Percentiles rank a stretch among this genome's conserved stretches.
These are phyloP conservation scores for Eilema depressum DNA, from an alignment of 2,888 invertebrate species.

Conservation along the genomic window DNA sequence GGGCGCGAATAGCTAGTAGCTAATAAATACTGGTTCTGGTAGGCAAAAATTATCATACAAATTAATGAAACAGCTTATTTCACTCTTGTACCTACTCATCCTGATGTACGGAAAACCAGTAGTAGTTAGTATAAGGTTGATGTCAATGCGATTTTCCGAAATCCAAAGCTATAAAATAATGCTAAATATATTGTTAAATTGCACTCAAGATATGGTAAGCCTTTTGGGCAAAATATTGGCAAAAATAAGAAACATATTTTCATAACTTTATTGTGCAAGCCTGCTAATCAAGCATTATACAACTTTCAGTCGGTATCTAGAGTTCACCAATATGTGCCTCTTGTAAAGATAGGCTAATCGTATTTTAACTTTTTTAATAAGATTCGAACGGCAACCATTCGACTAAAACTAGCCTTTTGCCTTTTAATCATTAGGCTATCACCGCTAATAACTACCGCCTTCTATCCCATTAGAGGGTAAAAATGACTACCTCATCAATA, in stretches of 20 bases:
- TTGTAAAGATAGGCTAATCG: not conserved
- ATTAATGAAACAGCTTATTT: no score
- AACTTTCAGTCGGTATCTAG: not conserved
- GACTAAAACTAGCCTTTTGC: not conserved
- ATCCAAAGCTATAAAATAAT: no score
- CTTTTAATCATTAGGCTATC: not conserved
- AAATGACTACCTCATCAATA: constrained; percentile 56
- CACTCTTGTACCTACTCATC: no score
- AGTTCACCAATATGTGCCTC: not conserved
- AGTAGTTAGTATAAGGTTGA: no score
- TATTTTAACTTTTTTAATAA: not conserved
- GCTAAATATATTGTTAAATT: not conserved
- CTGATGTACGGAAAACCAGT: no score
- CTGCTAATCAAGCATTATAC: not conserved
- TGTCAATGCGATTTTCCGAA: no score
- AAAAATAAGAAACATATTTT: no score
- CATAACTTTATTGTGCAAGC: not conserved
- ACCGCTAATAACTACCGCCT: not conserved
- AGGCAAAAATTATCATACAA: no score
- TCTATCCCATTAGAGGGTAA: constrained; percentile 22
- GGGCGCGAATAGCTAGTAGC: no score
- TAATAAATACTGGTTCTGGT: no score
- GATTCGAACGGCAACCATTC: not conserved
- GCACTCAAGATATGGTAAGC: no score
- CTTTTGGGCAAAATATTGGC: no score